These are phyloP conservation scores for Poeciliopsis retropinna DNA, from an alignment of 2,113 vertebrate species.

Conservation along the genomic window DNA sequence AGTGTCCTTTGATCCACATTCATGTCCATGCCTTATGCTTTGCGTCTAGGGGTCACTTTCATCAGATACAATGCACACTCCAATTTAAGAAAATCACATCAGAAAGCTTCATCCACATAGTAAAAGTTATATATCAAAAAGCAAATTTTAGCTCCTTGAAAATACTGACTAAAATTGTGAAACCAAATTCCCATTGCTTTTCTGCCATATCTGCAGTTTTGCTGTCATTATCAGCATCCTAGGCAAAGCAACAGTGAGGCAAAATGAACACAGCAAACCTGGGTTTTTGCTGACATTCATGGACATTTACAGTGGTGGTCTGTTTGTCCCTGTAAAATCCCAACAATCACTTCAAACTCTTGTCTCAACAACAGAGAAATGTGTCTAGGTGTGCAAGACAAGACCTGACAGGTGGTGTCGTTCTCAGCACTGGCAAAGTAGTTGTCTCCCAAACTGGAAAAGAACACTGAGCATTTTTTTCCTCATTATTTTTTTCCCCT, in stretches of 20 bases:
- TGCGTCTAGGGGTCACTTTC: conserved; percentile 37
- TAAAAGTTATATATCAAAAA: not conserved
- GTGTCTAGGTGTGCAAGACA: conserved; percentile 59
- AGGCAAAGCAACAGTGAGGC: conserved; percentile 40
- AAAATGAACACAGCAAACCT: conserved; percentile 40
- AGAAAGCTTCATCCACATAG: not conserved
- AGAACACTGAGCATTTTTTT: conserved; percentile 24
- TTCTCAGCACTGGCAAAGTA: conserved; percentile 69
- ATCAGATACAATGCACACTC: conserved; percentile 20
- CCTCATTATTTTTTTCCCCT: not conserved
- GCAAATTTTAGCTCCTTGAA: not conserved
- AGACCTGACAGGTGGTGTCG: conserved; percentile 63
- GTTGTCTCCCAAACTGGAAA: conserved; percentile 63
- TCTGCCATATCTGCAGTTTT: conserved; percentile 6
- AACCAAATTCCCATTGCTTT: conserved; percentile 27
- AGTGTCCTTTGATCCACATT: conserved; percentile 40
- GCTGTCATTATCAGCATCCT: conserved; percentile 43
- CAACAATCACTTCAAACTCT: conserved; percentile 74
- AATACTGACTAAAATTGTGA: conserved; percentile 29
- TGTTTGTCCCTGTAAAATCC: conserved; percentile 69
- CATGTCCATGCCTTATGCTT: conserved; percentile 33
- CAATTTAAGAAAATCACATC: not conserved
- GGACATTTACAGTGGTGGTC: conserved; percentile 48
- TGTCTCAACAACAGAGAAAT: conserved; percentile 61
- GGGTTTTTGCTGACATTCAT: conserved; percentile 30